A percentile compares a stretch with the other conserved stretches of the same genome.
Conservation (phyloP, 2,888 invertebrate species). For the Nezara viridula region DNA sequence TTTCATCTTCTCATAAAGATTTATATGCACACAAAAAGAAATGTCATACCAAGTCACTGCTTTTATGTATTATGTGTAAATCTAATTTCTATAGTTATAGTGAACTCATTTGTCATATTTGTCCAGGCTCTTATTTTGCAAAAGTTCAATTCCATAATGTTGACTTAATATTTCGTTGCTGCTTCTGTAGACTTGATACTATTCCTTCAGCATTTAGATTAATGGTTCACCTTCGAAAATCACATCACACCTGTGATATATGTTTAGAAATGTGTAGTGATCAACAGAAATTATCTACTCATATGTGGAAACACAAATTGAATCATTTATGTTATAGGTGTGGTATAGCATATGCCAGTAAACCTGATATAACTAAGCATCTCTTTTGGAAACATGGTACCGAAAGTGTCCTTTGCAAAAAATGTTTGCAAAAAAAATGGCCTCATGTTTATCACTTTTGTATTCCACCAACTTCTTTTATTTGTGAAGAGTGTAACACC, state of each 20-base stretch:
- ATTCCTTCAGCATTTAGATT: slow-evolving; percentile 89
- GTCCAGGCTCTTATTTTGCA: slow-evolving; percentile 81
- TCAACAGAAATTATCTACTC: slow-evolving; percentile 85
- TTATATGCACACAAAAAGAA: slow-evolving; percentile 88
- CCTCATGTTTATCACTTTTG: slow-evolving; percentile 93
- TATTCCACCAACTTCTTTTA: slow-evolving; percentile 82
- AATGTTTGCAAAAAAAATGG: slow-evolving; percentile 91
- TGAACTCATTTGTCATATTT: slow-evolving; percentile 88
- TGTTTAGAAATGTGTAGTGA: slow-evolving; percentile 86
- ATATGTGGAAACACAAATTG: slow-evolving; percentile 92
- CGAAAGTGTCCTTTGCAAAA: slow-evolving; percentile 87
- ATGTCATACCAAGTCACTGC: slow-evolving; percentile 86
- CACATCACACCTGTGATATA: slow-evolving; percentile 88
- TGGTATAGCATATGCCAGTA: slow-evolving; percentile 89
- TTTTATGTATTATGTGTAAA: slow-evolving; percentile 90
- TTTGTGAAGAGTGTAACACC: slow-evolving; percentile 85
- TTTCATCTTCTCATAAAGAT: slow-evolving; percentile 85
- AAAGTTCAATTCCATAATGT: slow-evolving; percentile 72
- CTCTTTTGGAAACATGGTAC: slow-evolving; percentile 94
- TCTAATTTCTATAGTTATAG: slow-evolving; percentile 89
- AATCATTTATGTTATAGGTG: slow-evolving; percentile 90
- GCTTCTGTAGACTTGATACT: slow-evolving; percentile 82
- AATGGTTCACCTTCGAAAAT: slow-evolving; percentile 89
- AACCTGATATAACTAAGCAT: slow-evolving; percentile 89
- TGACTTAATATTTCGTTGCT: slow-evolving; percentile 84